Base-by-base conservation (phyloP, 2,797 vertebrate genomes). In the Parauchenoglanis punctatus region DNA sequence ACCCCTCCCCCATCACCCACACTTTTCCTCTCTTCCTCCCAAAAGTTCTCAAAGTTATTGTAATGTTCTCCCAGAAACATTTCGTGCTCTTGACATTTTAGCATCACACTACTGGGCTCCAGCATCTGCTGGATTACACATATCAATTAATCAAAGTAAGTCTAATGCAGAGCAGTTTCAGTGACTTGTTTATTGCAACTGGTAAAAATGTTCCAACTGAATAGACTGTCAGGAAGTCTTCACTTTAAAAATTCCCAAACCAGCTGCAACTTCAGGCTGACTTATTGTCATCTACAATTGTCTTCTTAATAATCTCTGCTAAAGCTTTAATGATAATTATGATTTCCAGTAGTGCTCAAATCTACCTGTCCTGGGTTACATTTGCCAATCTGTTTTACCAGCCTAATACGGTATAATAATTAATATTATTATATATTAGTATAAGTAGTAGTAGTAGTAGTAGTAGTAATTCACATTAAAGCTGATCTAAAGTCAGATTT, bases 1-100 rank as follows among this genome's bases (percentile, higher is more conserved):
- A 86, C 86, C 88, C 85, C 72, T 82, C 87, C 84, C 56, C 49
- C 67, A 46, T 31, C 49, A 63, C 77, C n/a, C 20, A 8, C 52
- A 31, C 68, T 49, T 73, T 89, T 83, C 81, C 56, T 40, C 58
- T 87, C n/a, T 88, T 68, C 63, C 72, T 85, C 77, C 52, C 65
- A 84, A 86, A 86, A 87, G 80, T 82, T 89, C 75, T 88, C 86
- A 88, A 89, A 87, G 81, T 90, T 90, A 84, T 81, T 87, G 59
- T 73, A 81, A 56, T 81, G 23, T 83, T 87, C 65, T 70, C 20
- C 12, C 11, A 44, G 59, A 85, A 49, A 86, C 20, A 68, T 35
- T 56, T 49, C 28, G 77, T 65, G 68, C 31, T 84, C 88, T 86
- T 63, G 49, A 87, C 18, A 83, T 85, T 75, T 76, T n/a, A 75